A percentile compares a stretch with the other conserved stretches of the same genome.
Conservation (phyloP, 2,113 vertebrate genomes). For the Ancistrus triradiatus region DNA sequence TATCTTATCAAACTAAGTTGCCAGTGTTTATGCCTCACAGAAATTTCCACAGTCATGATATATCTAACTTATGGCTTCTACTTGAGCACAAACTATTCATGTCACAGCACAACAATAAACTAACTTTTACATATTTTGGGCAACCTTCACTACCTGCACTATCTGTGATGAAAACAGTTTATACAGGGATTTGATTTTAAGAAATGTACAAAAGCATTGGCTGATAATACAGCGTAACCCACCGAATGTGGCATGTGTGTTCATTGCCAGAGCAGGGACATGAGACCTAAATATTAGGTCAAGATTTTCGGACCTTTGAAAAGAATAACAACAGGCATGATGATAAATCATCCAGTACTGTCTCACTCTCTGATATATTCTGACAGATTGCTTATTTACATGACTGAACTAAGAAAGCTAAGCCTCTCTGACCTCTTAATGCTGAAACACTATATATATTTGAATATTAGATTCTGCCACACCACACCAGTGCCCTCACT, state of each 20-base stretch:
- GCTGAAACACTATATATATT: slow-evolving; percentile 14
- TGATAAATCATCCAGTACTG: slow-evolving; percentile 15
- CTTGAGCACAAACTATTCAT: no score
- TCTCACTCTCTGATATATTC: slow-evolving; percentile 12
- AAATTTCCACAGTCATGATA: no score
- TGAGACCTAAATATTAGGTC: slow-evolving; percentile 23
- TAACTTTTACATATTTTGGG: no score
- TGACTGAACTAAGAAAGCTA: slow-evolving; percentile 1
- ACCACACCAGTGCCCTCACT: no score
- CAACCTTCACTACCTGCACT: no score
- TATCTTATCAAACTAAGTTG: no score
- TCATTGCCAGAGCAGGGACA: neutral
- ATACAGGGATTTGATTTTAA: slow-evolving; percentile 7
- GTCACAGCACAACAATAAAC: no score
- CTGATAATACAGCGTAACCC: slow-evolving; percentile 17
- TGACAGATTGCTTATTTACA: slow-evolving; percentile 37
- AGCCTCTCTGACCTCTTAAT: neutral
- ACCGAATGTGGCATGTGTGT: slow-evolving; percentile 1
- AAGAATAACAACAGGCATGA: slow-evolving; percentile 29
- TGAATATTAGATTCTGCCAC: no score
- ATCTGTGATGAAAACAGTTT: neutral
- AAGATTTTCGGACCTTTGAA: slow-evolving; percentile 25
- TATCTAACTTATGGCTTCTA: no score
- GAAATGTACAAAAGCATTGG: neutral
- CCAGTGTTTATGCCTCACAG: no score